Evolutionary conservation across 1,140 invertebrate genomes (phyloP), one percentile per base, ranked within the genome.

Genomic region (Thaumatotibia leucotreta): DNA sequence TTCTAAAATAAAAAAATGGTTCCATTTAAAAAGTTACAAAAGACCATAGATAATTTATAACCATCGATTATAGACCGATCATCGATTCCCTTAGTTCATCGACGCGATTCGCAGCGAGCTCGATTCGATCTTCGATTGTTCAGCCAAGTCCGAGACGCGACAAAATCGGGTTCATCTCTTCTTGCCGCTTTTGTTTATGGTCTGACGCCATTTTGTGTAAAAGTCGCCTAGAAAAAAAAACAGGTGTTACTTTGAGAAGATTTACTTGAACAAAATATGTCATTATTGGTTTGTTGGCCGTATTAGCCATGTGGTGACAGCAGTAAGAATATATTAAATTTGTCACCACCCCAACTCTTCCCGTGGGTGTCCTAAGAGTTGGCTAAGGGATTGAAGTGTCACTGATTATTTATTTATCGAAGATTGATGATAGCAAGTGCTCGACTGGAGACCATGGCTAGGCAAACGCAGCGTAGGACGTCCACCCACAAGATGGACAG

Each of bases 181-280:
- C 69, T 90, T 91, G 64, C 88, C 84, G 61, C 76, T 85, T 61
- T 91, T 92, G 63, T 85, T 81, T 24, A 76, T 67, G 35, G 75
- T 77, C 63, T 88, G 84, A 14, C 89, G 87, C 88, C 90, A 91
- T 67, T 91, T 89, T 6, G 80, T 64, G 66, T 89, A 91, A 67
- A 91, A 92, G 24, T 91, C 86, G 8, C 39, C 39, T 45, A 17
- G 9, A 45, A 45, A 17, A 33, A 4, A 4, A 1, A 10, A 10
- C 3, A 9, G 32, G 5, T 33, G 1, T 10, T 4, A 20, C 20
- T 45, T 20, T 35, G 1, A 32, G 31, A 33, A n/a, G n/a, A n/a
- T n/a, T n/a, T n/a, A n/a, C n/a, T n/a, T n/a, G n/a, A n/a, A n/a
- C n/a, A n/a, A n/a, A n/a, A n/a, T n/a, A n/a, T n/a, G n/a, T n/a